phyloP scores from a whole-genome alignment of 1,140 invertebrate genomes.

The Wiebesia pumilae region DNA sequence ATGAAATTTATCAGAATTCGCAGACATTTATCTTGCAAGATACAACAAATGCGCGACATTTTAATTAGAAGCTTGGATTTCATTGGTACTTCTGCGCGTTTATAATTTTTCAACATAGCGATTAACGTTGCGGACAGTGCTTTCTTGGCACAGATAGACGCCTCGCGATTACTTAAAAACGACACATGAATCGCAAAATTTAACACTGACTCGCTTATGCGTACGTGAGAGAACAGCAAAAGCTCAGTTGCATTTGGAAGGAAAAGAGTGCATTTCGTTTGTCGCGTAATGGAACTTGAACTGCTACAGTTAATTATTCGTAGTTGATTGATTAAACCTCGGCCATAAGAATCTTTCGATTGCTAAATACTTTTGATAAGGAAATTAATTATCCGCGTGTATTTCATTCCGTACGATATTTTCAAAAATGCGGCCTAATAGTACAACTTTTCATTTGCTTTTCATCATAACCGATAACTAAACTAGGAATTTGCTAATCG shows the following conservation, averaged over 20 bases:
- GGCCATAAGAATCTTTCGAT: constrained; percentile 21
- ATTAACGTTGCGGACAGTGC: background rate
- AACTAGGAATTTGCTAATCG: background rate
- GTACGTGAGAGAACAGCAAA: background rate
- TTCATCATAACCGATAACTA: constrained; percentile 16
- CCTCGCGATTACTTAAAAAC: background rate
- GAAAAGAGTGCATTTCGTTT: background rate
- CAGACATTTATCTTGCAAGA: background rate
- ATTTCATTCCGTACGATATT: background rate
- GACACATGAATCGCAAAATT: constrained; percentile 25
- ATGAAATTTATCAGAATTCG: background rate
- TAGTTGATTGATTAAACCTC: constrained; percentile 30
- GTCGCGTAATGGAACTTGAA: background rate
- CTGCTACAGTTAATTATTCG: constrained; percentile 32
- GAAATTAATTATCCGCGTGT: background rate
- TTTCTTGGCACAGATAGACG: constrained; percentile 15
- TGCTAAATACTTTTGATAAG: constrained; percentile 33
- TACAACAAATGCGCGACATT: background rate
- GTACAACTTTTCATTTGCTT: background rate
- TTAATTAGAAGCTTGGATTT: background rate
- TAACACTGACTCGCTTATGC: background rate
- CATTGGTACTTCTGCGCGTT: background rate
- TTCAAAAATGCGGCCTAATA: background rate
- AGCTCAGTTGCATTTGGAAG: background rate
- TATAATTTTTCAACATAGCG: background rate